These are phyloP conservation scores for Chymomyza costata DNA, from an alignment of 1,140 invertebrate genomes.

Conservation along the genomic window DNA sequence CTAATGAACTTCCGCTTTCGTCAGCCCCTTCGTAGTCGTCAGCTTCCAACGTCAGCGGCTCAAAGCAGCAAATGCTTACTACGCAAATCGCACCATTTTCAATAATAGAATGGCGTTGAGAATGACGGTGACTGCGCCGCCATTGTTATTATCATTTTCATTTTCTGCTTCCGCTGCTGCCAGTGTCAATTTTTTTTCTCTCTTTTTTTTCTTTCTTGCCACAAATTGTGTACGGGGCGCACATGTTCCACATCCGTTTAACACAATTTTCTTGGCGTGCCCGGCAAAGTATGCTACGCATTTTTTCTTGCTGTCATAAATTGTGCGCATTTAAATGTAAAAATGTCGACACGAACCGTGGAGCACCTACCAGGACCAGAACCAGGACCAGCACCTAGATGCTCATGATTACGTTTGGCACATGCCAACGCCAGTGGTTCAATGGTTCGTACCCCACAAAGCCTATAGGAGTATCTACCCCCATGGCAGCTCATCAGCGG, in stretches of 20 bases:
- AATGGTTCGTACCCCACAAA: not conserved
- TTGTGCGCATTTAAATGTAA: conserved; percentile 70
- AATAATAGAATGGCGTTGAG: conserved; percentile 56
- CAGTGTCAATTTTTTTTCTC: conserved; percentile 26
- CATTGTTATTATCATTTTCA: conserved; percentile 70
- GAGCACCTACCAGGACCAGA: conserved; percentile 43
- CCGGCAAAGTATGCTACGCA: conserved; percentile 54
- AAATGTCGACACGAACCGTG: conserved; percentile 13
- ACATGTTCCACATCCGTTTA: conserved; percentile 63
- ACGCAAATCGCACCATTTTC: conserved; percentile 64
- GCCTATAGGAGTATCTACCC: no score
- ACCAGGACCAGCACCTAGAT: conserved; percentile 48
- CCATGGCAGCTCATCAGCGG: not conserved
- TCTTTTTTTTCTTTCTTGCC: conserved; percentile 15
- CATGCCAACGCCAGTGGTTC: conserved; percentile 18
- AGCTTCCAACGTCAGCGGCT: conserved; percentile 18
- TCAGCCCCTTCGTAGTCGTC: no score
- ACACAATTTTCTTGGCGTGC: conserved; percentile 47
- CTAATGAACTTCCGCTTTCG: conserved; percentile 67
- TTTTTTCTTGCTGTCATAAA: conserved; percentile 43
- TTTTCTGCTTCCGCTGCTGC: conserved; percentile 57
- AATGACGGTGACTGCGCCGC: conserved; percentile 42
- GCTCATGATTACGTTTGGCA: conserved; percentile 47
- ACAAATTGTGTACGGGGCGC: conserved; percentile 32
- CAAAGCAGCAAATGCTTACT: conserved; percentile 65